Base-by-base conservation (phyloP, 2,888 invertebrate species). In the Tanytarsus gracilentus region DNA sequence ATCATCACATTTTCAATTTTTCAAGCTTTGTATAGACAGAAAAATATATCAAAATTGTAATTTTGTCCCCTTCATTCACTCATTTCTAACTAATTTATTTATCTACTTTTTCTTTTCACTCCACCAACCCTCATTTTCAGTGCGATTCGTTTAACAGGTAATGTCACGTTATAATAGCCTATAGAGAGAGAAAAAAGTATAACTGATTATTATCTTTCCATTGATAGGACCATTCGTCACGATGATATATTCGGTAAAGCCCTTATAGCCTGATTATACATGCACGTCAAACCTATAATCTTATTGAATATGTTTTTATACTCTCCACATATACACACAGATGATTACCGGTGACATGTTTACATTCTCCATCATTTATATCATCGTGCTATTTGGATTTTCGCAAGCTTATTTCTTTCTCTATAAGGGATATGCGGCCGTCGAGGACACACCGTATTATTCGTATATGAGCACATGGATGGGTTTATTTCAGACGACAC, bases 311-410 rank as follows among this genome's bases (percentile, higher is more conserved):
- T 33, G 9, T 33, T 11, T 33, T 33, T 33, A 33, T n/a, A 33
- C 11, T n/a, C n/a, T n/a, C n/a, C n/a, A n/a, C n/a, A n/a, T n/a
- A n/a, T n/a, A n/a, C n/a, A n/a, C n/a, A n/a, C n/a, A n/a, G 68
- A 99, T 99, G 97, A 92, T 97, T 70, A 91, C 91, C 0, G 97
- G 98, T 49, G 99, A 99, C 77, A 93, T 99, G 90, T 85, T 97
- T 70, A 93, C 97, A 25, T 99, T 99, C 72, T 93, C 92, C 64
- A 95, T 98, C 66, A 99, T 99, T 72, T 98, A 97, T 73, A 83
- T 84, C 65, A 90, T 99, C 67, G 88, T 98, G 30, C 78, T 98
- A 4, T 88, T 95, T 66, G 96, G 95, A 18, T 99, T 99, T 75
- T 93, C 95, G 0, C 96, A 97, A 76, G 91, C 97, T 36, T 90